A percentile compares a stretch with the other conserved stretches of the same genome.
phyloP scores from a whole-genome alignment of 1,140 invertebrate species.

The Dinoponera quadriceps region DNA sequence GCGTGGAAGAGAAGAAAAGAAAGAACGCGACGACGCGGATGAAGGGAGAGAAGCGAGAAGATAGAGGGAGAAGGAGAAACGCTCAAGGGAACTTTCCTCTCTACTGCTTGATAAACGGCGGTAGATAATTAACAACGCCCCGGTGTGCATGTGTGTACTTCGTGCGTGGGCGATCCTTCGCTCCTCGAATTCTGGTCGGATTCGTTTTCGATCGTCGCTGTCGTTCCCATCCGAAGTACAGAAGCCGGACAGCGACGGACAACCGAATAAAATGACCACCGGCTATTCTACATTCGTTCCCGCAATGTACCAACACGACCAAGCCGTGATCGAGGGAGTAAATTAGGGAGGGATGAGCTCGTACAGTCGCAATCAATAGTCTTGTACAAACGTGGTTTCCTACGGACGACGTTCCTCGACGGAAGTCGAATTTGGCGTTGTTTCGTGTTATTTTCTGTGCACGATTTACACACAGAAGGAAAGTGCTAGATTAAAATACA shows the following conservation, averaged over 20 bases:
- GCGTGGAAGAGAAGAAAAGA: slow-evolving; percentile 13
- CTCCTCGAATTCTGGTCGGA: slow-evolving; percentile 59
- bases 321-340: slow-evolving; percentile 46
- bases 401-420: neutral
- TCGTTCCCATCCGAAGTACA: slow-evolving; percentile 32
- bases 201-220: slow-evolving; percentile 44
- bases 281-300: slow-evolving; percentile 42
- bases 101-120: slow-evolving; percentile 73
- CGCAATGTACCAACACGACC: slow-evolving; percentile 41
- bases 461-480: too few species aligned
- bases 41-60: neutral
- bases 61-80: slow-evolving; percentile 40
- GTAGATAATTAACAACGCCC: slow-evolving; percentile 77
- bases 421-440: too few species aligned
- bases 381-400: slow-evolving; percentile 1
- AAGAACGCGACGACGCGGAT: neutral
- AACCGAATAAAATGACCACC: slow-evolving; percentile 45
- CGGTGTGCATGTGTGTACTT: slow-evolving; percentile 52
- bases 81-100: slow-evolving; percentile 71
- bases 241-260: slow-evolving; percentile 35
- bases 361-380: slow-evolving; percentile 56
- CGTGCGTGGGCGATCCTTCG: slow-evolving; percentile 72
- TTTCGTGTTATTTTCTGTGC: too few species aligned
- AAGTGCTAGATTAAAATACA: too few species aligned
- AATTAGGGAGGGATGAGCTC: slow-evolving; percentile 47